Evolutionary conservation across 2,113 vertebrate species (phyloP).

Genomic region (Potamarius usumacintae): DNA sequence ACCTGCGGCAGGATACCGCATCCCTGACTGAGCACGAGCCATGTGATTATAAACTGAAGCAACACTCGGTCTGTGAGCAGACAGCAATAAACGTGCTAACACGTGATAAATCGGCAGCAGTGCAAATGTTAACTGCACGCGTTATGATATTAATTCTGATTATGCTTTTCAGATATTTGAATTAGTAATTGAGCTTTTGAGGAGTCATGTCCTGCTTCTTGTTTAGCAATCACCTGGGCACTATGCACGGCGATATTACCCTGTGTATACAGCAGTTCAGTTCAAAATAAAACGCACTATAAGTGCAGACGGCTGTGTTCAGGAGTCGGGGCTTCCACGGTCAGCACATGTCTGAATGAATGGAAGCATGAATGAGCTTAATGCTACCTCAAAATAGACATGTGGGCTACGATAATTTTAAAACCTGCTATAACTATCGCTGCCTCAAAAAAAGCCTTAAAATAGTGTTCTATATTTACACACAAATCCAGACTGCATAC

Average conservation of each 20-base stretch:
- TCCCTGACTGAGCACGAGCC: conserved; percentile 57
- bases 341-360: conserved; percentile 55
- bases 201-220: background rate
- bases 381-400: conserved; percentile 58
- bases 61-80: conserved; percentile 34
- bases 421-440: conserved; percentile 70
- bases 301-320: conserved; percentile 15
- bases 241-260: background rate
- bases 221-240: background rate
- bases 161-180: background rate
- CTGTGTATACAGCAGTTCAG: background rate
- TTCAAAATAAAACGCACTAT: conserved; percentile 15
- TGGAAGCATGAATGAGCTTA: conserved; percentile 70
- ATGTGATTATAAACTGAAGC: conserved; percentile 56
- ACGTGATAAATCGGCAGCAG: background rate
- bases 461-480: conserved; percentile 72
- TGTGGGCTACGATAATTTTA: conserved; percentile 67
- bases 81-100: conserved; percentile 2
- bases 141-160: background rate
- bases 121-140: background rate
- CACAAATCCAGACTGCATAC: conserved; percentile 52
- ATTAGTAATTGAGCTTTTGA: background rate
- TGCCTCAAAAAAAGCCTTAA: conserved; percentile 65
- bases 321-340: conserved; percentile 20
- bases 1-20: conserved; percentile 66